A percentile compares a stretch with the other conserved stretches of the same genome.
Conservation (phyloP, 2,113 vertebrate genomes). For the Cryptomyrus ogoouensis region DNA sequence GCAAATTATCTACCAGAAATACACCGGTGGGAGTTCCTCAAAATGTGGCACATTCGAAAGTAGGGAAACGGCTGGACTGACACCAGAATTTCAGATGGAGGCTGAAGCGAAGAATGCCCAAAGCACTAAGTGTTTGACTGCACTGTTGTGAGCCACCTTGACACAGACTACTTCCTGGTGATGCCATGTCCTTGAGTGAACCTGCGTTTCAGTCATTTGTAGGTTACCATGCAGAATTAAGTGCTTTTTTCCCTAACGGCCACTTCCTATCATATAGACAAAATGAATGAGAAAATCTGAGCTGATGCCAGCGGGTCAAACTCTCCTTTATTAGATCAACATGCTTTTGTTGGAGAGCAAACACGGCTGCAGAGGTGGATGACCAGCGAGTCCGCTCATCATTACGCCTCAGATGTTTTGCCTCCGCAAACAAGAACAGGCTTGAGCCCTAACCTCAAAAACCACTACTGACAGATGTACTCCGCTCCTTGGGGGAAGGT, state of each 20-base stretch:
- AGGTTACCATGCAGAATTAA: not conserved
- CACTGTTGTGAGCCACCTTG: not conserved
- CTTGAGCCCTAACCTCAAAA: not conserved
- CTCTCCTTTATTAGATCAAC: not conserved
- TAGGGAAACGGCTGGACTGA: not conserved
- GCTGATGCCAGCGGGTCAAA: not conserved
- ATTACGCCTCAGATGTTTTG: not conserved
- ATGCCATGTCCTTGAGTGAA: not conserved
- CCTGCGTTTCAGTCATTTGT: not conserved
- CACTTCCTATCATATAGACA: not conserved
- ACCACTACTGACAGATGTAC: not conserved
- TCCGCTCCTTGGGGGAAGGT: not conserved
- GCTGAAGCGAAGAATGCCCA: not conserved
- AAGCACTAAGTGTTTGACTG: not conserved
- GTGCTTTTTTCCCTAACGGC: not conserved
- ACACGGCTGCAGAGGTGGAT: not conserved
- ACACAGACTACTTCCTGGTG: not conserved
- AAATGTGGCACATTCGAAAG: not conserved
- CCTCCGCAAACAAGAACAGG: not conserved
- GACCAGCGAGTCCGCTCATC: not conserved
- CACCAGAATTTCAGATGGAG: not conserved
- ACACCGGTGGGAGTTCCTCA: not conserved
- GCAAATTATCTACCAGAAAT: constrained; percentile 1
- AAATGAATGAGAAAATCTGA: not conserved
- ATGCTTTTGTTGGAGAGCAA: not conserved